Base-by-base conservation (phyloP, 2,888 invertebrate genomes). In the Ennomos fuscantarius region DNA sequence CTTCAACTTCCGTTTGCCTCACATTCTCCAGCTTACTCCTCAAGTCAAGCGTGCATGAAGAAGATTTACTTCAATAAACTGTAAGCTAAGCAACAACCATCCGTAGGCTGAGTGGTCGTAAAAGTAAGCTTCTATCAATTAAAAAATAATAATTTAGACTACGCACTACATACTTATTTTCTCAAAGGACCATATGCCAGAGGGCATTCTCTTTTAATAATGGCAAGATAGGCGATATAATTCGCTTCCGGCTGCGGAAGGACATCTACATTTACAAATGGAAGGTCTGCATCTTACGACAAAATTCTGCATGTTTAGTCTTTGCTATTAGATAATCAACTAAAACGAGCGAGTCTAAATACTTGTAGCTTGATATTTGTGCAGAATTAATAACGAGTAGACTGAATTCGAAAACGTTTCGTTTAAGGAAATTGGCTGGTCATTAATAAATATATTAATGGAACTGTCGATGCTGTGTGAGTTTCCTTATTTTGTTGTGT, bases 251-350 rank as follows among this genome's bases (percentile, higher is more conserved):
- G 49, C 48, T 46, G 36, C 53, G 32, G 56, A 62, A 64, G 64
- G 62, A 46, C 59, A 49, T 53, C 59, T 49, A 62, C 60, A 59
- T 58, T 62, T 60, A 60, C 52, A 53, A 62, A 53, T 41, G 42
- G 54, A 59, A 63, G 62, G 60, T 56, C 47, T 31, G 44, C 24
- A 15, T 24, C 24, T 24, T 24, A 24, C 24, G 6, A 6, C 5
- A 6, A 24, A 6, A 24, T 6, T 24, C 15, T 3, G 15, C 42
- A 9, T 15, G 42, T 46, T 58, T 48, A 58, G 43, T 60, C 63
- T 51, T 37, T 49, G 44, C 45, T 41, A 51, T 55, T 46, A 43
- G 45, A 6, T 24, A 37, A 55, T 41, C 37, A 60, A 54, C 51
- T 47, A 57, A 53, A 42, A 24, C 24, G 24, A 13, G 24, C 1